Evolutionary conservation across 1,140 invertebrate genomes (phyloP).

Genomic region (Sitobion miscanthi): DNA sequence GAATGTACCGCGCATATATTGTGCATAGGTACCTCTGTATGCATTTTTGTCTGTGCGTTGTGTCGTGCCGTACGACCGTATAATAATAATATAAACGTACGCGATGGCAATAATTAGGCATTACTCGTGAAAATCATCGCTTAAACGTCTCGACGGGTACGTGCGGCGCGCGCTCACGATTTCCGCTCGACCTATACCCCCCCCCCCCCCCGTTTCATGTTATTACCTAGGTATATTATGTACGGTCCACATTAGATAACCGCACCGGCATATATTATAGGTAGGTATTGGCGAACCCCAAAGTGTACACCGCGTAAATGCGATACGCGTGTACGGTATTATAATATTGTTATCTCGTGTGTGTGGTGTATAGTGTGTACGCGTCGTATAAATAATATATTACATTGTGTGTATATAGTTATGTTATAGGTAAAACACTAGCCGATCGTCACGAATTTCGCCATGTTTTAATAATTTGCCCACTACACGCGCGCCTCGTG

Average conservation of each 20-base stretch:
- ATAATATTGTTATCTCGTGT: neutral
- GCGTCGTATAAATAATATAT: neutral
- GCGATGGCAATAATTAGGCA: neutral
- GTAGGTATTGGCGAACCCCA: neutral
- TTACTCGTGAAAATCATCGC: neutral
- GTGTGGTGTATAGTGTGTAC: neutral
- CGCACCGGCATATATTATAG: neutral
- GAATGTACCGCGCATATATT: neutral
- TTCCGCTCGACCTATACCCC: neutral
- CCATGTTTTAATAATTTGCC: neutral
- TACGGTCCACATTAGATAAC: neutral
- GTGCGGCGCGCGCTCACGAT: neutral
- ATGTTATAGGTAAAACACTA: neutral
- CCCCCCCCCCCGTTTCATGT: neutral
- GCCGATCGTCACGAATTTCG: neutral
- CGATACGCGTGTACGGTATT: neutral
- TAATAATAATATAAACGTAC: too few species aligned
- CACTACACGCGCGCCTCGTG: neutral
- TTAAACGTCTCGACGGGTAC: neutral
- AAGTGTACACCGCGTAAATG: neutral
- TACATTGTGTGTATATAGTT: neutral
- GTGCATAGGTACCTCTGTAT: neutral
- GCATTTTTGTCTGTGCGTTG: neutral
- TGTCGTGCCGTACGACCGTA: neutral
- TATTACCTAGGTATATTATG: neutral